Conservation (phyloP, 2,797 vertebrate genomes). For the Hafferia zeledoni region DNA sequence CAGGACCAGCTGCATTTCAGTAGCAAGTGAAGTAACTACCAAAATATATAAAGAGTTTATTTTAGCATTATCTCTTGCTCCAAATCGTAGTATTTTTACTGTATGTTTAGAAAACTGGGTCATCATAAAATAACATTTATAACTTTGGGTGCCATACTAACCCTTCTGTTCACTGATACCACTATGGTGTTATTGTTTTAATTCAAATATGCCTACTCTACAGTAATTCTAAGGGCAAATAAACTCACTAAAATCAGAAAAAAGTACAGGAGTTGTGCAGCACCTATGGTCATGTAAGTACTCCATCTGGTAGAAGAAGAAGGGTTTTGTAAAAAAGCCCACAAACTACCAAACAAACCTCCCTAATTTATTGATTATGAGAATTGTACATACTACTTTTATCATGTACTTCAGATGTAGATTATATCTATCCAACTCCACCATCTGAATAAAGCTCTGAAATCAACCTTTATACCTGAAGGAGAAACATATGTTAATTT, state of each 20-base stretch:
- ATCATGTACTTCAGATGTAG: background rate
- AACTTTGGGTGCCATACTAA: background rate
- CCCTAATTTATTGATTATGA: background rate
- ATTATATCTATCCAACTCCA: background rate
- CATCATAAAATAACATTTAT: background rate
- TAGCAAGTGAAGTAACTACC: background rate
- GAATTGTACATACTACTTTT: background rate
- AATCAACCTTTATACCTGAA: background rate
- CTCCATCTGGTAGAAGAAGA: background rate
- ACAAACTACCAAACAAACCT: background rate
- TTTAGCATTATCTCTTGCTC: background rate
- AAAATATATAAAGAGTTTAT: background rate
- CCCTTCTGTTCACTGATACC: background rate
- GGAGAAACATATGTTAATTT: background rate
- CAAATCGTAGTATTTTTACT: background rate
- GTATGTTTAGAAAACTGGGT: background rate
- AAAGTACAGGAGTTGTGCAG: background rate
- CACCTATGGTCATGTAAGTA: background rate
- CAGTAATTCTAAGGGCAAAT: background rate
- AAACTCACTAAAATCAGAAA: background rate
- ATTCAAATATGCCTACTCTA: background rate
- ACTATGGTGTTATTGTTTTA: background rate
- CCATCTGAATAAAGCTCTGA: background rate
- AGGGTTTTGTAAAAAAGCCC: background rate
- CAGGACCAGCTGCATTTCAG: background rate